Evolutionary conservation across 1,140 invertebrate species (phyloP).

Genomic region (Trigoniulus corallinus): DNA sequence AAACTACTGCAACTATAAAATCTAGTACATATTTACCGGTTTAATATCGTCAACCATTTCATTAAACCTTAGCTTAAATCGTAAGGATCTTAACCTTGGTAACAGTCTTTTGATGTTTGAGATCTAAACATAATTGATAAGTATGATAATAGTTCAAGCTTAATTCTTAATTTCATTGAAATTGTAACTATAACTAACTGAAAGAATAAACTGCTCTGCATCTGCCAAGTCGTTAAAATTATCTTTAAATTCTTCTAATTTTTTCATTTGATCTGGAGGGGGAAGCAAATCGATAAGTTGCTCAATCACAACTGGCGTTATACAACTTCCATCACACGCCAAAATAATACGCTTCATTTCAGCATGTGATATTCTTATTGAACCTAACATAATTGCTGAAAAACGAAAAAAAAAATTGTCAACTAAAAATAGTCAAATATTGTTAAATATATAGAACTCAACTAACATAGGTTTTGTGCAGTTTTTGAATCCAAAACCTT

Average conservation of each 20-base stretch:
- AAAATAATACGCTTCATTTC: slow-evolving; percentile 71
- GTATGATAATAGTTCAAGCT: too few species aligned
- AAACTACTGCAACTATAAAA: background rate
- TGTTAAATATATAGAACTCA: background rate
- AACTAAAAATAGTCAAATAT: background rate
- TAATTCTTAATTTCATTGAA: too few species aligned
- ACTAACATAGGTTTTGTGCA: slow-evolving; percentile 73
- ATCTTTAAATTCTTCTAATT: slow-evolving; percentile 57
- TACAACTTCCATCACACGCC: slow-evolving; percentile 63
- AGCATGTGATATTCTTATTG: slow-evolving; percentile 70
- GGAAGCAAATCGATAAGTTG: slow-evolving; percentile 59
- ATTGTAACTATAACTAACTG: slow-evolving; percentile 46
- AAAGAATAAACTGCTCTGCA: slow-evolving; percentile 86
- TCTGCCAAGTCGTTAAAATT: slow-evolving; percentile 68
- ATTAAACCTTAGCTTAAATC: slow-evolving; percentile 69
- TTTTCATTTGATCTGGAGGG: slow-evolving; percentile 67
- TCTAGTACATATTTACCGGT: slow-evolving; percentile 44
- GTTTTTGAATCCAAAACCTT: slow-evolving; percentile 81
- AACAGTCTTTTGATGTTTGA: slow-evolving; percentile 67
- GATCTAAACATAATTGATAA: slow-evolving; percentile 38
- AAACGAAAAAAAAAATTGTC: slow-evolving; percentile 9
- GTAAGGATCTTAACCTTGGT: slow-evolving; percentile 71
- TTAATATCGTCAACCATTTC: slow-evolving; percentile 80
- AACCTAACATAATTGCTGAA: slow-evolving; percentile 62
- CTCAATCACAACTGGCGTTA: slow-evolving; percentile 38